These are phyloP conservation scores for Deladenus siricidicola DNA, from an alignment of 2,888 invertebrate genomes.

Conservation along the genomic window DNA sequence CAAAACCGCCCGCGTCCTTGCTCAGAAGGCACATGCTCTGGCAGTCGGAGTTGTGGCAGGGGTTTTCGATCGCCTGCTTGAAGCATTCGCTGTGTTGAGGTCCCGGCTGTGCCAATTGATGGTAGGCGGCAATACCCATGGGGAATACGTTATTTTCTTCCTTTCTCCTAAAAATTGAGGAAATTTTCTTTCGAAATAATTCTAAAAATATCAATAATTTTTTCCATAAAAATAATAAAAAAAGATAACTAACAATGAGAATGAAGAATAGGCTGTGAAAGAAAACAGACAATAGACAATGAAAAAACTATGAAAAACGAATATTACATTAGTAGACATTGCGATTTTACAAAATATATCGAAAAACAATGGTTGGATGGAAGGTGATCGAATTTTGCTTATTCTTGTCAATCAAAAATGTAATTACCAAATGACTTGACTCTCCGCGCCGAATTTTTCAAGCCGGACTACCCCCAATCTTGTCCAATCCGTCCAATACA, in stretches of 20 bases:
- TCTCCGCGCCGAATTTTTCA: slow-evolving; percentile 52
- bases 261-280: no score
- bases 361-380: no score
- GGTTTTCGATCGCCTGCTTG: slow-evolving; percentile 46
- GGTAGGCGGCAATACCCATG: slow-evolving; percentile 52
- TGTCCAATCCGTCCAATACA: slow-evolving; percentile 92
- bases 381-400: no score
- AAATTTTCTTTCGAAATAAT: no score
- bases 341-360: no score
- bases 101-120: slow-evolving; percentile 47
- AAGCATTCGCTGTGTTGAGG: slow-evolving; percentile 45
- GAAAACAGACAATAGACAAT: no score
- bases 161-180: slow-evolving; percentile 27
- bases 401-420: not conserved
- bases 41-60: slow-evolving; percentile 48
- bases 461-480: slow-evolving; percentile 44
- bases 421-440: slow-evolving; percentile 39
- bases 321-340: no score
- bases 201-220: no score
- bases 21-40: slow-evolving; percentile 83
- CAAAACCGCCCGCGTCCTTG: slow-evolving; percentile 64
- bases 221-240: no score
- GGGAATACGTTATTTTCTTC: slow-evolving; percentile 52
- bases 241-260: no score
- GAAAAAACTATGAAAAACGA: no score